These are phyloP conservation scores for Linyphia triangularis DNA, from an alignment of 2,888 invertebrate species.

Conservation along the genomic window DNA sequence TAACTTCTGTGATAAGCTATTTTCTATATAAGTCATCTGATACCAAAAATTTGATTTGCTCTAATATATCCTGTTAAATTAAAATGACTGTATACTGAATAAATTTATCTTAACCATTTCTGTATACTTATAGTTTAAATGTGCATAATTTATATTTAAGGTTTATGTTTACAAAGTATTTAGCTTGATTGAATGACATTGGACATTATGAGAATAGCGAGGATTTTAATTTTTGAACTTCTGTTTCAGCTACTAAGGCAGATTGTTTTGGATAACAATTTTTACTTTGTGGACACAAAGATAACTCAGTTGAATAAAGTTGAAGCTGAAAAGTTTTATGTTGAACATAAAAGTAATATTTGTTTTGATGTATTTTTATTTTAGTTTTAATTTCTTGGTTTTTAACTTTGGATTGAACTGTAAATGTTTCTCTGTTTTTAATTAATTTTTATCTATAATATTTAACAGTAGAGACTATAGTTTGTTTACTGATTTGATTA, in stretches of 20 bases:
- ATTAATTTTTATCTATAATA: neutral
- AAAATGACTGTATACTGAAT: no score
- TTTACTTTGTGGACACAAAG: conserved; percentile 87
- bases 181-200: neutral
- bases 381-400: neutral
- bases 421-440: neutral
- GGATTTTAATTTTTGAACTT: neutral
- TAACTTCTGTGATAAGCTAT: no score
- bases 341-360: conserved; percentile 85
- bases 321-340: conserved; percentile 88
- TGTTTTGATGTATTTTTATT: neutral
- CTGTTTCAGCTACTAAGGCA: conserved; percentile 84
- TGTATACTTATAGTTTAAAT: no score
- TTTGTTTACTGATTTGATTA: neutral
- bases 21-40: no score
- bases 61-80: no score
- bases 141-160: no score
- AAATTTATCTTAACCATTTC: no score
- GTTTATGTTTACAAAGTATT: neutral
- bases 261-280: conserved; percentile 84
- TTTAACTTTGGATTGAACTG: no score
- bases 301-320: conserved; percentile 83
- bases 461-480: neutral
- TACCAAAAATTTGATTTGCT: no score
- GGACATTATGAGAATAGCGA: neutral